Evolutionary conservation across 2,797 vertebrate species (phyloP), one percentile per base, ranked within the genome.

Genomic region (Siniperca undulata): DNA sequence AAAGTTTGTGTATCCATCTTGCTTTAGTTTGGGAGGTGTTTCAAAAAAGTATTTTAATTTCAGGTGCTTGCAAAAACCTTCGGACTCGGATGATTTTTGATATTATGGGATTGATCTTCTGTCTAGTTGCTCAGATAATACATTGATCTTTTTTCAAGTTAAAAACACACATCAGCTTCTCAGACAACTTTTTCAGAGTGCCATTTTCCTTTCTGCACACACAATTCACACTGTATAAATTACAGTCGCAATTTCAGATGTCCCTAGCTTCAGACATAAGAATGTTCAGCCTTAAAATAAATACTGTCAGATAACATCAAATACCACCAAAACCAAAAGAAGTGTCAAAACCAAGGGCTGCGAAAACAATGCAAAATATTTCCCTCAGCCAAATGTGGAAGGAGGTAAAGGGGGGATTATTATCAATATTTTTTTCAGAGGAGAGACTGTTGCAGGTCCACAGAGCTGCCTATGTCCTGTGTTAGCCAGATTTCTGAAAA

Each of bases 401-500:
- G 58, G 12, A 20, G 71, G 24, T 20, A 20, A 55, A 64, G 30
- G 60, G 50, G 71, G 78, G 64, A 50, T 83, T 87, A 91, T 93
- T 91, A 89, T 90, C 84, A 79, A 56, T 90, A 81, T 86, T 90
- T 89, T 92, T 93, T 92, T 86, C 82, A 87, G 84, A 91, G 58
- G 74, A 87, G 77, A 92, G 74, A 84, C 85, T 88, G 77, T 59
- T 90, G 78, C 62, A 82, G 81, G 74, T 84, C 81, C 81, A 76
- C 85, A 85, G 76, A 83, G 77, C 55, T 82, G 78, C 61, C 53
- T 75, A 70, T 79, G 82, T 91, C 84, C 89, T 74, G 71, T 74
- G 76, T 86, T 87, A 88, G 91, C 90, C 91, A 92, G 89, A 94
- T 88, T 90, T 84, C 81, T 84, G 75, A 93, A 92, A 92, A 90